A percentile compares a stretch with the other conserved stretches of the same genome.
Evolutionary conservation across 2,113 vertebrate species (phyloP).

Genomic region (Pachycephala philippinensis): DNA sequence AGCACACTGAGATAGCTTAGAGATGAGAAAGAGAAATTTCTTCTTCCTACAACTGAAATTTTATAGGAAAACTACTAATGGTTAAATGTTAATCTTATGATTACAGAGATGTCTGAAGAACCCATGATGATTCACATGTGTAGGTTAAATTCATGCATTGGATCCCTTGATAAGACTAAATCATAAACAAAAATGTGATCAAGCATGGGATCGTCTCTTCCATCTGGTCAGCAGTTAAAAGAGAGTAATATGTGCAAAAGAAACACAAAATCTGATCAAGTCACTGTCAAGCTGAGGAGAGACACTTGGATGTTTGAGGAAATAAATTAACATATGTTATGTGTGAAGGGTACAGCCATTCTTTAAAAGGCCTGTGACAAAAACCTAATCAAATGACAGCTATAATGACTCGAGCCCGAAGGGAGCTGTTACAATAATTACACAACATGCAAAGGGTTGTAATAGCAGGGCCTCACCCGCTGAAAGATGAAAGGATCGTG

Average conservation of each 20-base stretch:
- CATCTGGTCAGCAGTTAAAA: not conserved
- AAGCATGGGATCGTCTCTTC: not conserved
- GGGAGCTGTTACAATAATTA: conserved; percentile 46
- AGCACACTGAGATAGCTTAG: not conserved
- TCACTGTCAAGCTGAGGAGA: not conserved
- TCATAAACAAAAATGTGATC: not conserved
- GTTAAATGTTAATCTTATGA: not conserved
- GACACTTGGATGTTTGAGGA: not conserved
- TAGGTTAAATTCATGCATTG: not conserved
- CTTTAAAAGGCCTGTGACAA: not conserved
- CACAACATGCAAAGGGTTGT: not conserved
- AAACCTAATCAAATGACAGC: conserved; percentile 35
- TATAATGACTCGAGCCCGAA: conserved; percentile 7
- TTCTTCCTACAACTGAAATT: not conserved
- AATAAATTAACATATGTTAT: conserved; percentile 35
- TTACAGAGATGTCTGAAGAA: not conserved
- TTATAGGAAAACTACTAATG: not conserved
- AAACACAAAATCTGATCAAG: not conserved
- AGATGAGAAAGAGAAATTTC: not conserved
- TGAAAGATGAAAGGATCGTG: not conserved
- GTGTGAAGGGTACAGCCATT: not conserved
- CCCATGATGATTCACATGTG: not conserved
- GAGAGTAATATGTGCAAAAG: not conserved
- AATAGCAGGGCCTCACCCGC: not conserved
- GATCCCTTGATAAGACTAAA: not conserved